A percentile compares a stretch with the other conserved stretches of the same genome.
These are phyloP conservation scores for Alca torda DNA, from an alignment of 2,797 vertebrate species.

Conservation along the genomic window DNA sequence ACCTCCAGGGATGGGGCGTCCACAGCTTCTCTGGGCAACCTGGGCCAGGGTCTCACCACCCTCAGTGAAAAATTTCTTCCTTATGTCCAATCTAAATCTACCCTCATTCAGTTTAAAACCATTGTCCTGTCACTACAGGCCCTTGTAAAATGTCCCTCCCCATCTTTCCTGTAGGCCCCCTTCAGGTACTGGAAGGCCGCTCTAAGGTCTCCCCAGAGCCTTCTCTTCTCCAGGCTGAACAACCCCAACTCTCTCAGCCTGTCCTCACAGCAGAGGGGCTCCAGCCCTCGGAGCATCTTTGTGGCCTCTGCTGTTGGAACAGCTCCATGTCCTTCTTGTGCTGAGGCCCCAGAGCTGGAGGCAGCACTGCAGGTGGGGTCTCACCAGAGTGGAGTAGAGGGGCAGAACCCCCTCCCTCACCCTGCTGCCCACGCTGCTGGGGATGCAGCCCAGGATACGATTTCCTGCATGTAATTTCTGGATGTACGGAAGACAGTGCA, in stretches of 20 bases:
- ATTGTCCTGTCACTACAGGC: not conserved
- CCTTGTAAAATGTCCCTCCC: not conserved
- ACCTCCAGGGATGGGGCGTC: accelerated
- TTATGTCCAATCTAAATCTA: not conserved
- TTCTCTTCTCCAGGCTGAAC: not conserved
- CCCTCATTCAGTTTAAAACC: not conserved
- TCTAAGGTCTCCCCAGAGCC: not conserved
- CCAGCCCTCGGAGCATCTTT: not conserved
- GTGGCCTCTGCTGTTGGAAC: not conserved
- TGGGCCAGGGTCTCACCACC: too few relatives aligned
- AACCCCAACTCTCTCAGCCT: not conserved
- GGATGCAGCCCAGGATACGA: not conserved
- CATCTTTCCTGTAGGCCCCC: not conserved
- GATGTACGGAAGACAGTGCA: accelerated
- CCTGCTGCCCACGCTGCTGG: not conserved
- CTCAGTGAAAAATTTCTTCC: too few relatives aligned
- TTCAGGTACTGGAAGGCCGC: not conserved
- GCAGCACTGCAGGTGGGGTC: accelerated
- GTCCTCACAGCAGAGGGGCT: not conserved
- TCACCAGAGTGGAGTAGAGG: accelerated
- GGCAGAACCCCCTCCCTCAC: accelerated
- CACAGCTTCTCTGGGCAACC: too few relatives aligned
- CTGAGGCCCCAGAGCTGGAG: not conserved
- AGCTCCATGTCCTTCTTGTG: not conserved
- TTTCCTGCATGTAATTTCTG: not conserved